Base-by-base conservation (phyloP, 2,113 vertebrate genomes). In the Pollachius pollachius region DNA sequence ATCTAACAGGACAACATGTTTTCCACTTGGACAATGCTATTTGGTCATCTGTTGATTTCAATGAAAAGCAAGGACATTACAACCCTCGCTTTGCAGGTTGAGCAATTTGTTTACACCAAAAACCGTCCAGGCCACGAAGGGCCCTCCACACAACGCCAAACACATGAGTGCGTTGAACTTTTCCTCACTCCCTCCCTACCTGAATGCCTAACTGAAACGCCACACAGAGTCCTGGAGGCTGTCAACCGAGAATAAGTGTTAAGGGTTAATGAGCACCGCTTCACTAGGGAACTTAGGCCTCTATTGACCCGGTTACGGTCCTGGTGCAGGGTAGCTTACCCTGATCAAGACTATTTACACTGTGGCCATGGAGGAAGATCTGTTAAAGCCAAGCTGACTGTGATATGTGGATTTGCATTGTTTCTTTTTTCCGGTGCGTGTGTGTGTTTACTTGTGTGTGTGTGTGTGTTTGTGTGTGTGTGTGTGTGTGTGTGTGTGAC, bases 321-420 rank as follows among this genome's bases (percentile, higher is more conserved):
- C n/a, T 16, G 37, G 16, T 60, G 65, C 34, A 48, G 62, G 67
- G 56, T 52, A 78, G 37, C 70, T 79, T 74, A 64, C 18, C 6
- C 17, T 79, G 75, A 79, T 80, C 66, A 71, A 59, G 67, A 85
- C 71, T 68, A 66, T 71, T 75, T 72, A 19, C 56, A 60, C 73
- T 52, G 17, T 16, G 56, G 19, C 58, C 57, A 52, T 19, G 54
- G 19, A 58, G 54, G 54, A 70, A 56, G 70, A 77, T 68, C 68
- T 67, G 57, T 62, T 67, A 60, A 74, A 63, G 63, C 67, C 61
- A 67, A 34, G 66, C 58, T 74, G 65, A 78, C 79, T 65, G 64
- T 60, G 74, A n/a, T 37, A 61, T 52, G 71, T 75, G 71, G 78
- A 67, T 83, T 68, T 80, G 77, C 41, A 48, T 48, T 13, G 41